These are phyloP conservation scores for Eutrigla gurnardus DNA, from an alignment of 2,797 vertebrate genomes.

Conservation along the genomic window DNA sequence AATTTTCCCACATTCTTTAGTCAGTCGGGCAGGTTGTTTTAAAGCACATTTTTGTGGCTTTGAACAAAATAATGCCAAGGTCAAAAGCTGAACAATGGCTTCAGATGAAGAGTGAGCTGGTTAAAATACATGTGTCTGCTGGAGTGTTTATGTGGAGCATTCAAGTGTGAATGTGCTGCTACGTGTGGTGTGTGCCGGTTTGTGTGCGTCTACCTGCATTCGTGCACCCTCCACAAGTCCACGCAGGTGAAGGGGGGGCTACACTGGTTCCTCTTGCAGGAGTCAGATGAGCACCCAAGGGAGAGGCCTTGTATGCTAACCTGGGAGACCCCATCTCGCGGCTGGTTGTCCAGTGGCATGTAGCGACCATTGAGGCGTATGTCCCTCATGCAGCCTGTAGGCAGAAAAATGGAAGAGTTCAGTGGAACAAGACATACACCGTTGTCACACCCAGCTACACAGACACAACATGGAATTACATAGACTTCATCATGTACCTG, in stretches of 20 bases:
- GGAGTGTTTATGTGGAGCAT: neutral
- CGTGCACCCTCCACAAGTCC: constrained; percentile 91
- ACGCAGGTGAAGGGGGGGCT: constrained; percentile 88
- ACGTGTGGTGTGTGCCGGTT: neutral
- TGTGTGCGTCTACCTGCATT: constrained; percentile 85
- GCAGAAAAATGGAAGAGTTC: constrained; percentile 4
- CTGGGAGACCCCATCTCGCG: constrained; percentile 85
- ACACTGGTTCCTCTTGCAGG: constrained; percentile 90
- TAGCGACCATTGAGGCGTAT: constrained; percentile 88
- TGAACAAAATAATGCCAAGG: constrained; percentile 29
- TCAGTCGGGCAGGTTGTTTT: constrained; percentile 24
- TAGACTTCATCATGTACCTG: neutral
- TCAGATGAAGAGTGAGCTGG: constrained; percentile 24
- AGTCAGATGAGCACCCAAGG: constrained; percentile 88
- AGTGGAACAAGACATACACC: constrained; percentile 19
- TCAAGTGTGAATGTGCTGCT: constrained; percentile 5
- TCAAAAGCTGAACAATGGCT: constrained; percentile 28
- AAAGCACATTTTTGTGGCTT: constrained; percentile 23
- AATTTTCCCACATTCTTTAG: neutral
- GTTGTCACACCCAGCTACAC: neutral
- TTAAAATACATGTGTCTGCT: constrained; percentile 23
- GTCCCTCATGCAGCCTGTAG: constrained; percentile 90
- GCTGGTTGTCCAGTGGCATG: constrained; percentile 85
- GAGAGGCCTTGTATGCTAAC: constrained; percentile 85
- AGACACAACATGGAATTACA: neutral